Percentiles rank a stretch among this genome's conserved stretches.
phyloP scores from a whole-genome alignment of 2,797 vertebrate species.

The Chelon labrosus region DNA sequence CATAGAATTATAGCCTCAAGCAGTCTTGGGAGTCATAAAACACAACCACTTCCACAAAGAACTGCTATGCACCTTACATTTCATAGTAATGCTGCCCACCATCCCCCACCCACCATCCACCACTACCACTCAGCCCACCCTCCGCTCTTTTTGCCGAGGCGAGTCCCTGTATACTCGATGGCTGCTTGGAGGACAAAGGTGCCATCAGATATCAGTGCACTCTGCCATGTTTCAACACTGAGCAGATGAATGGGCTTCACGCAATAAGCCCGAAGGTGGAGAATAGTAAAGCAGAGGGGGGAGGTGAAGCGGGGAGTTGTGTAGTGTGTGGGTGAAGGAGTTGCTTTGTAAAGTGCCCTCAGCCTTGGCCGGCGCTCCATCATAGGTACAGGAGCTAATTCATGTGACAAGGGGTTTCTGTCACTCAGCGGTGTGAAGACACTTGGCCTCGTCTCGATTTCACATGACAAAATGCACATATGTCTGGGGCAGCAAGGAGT shows the following conservation, averaged over 20 bases:
- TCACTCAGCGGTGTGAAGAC: conserved; percentile 63
- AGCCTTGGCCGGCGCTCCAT: conserved; percentile 73
- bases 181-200: conserved; percentile 61
- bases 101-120: conserved; percentile 6
- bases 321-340: conserved; percentile 17
- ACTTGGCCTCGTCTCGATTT: conserved; percentile 70
- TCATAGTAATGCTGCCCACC: conserved; percentile 29
- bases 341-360: conserved; percentile 58
- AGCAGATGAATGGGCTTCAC: conserved; percentile 79
- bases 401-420: conserved; percentile 78
- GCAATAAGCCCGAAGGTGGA: conserved; percentile 72
- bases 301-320: conserved; percentile 32
- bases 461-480: conserved; percentile 70
- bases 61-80: conserved; percentile 43
- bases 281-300: conserved; percentile 42
- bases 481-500: conserved; percentile 9
- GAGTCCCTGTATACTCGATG: conserved; percentile 44
- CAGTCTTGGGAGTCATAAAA: conserved; percentile 51
- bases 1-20: conserved; percentile 39
- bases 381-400: conserved; percentile 72
- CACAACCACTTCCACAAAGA: conserved; percentile 42
- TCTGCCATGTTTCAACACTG: conserved; percentile 73
- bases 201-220: conserved; percentile 75
- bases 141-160: conserved; percentile 45
- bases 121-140: conserved; percentile 36